phyloP scores from a whole-genome alignment of 1,140 invertebrate genomes.

The Diorhabda elongata region DNA sequence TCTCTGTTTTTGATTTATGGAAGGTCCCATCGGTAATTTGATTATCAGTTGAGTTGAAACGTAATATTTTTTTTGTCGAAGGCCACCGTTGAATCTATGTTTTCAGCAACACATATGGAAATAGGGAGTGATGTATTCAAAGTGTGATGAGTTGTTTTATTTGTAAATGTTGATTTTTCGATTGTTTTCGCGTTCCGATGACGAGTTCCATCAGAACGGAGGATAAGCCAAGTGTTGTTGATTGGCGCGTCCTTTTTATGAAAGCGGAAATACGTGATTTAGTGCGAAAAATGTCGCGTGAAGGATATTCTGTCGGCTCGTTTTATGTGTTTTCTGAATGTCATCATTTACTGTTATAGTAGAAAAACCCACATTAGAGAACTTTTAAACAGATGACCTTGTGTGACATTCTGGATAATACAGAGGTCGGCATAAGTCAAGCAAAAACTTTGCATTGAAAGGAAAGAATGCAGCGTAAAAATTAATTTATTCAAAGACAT shows the following conservation, averaged over 20 bases:
- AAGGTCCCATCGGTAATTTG: slow-evolving; percentile 6
- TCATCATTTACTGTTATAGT: no score
- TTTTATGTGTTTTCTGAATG: no score
- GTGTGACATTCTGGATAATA: no score
- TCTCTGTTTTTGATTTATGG: slow-evolving; percentile 10
- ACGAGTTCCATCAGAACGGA: background rate
- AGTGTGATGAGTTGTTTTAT: slow-evolving; percentile 2
- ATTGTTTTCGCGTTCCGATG: background rate
- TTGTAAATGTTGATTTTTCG: slow-evolving; percentile 2
- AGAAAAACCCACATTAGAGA: no score
- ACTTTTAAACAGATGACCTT: no score
- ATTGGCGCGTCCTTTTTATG: slow-evolving; percentile 2
- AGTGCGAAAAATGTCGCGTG: background rate
- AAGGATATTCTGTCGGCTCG: no score
- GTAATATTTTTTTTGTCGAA: slow-evolving; percentile 7
- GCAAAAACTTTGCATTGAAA: no score
- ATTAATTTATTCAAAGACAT: no score
- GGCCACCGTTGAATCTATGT: background rate
- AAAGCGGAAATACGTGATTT: slow-evolving; percentile 1
- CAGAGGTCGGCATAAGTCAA: no score
- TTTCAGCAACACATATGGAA: background rate
- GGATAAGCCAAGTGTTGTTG: slow-evolving; percentile 1
- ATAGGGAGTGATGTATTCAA: slow-evolving; percentile 2
- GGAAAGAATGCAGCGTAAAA: no score
- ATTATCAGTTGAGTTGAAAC: slow-evolving; percentile 13